phyloP scores from a whole-genome alignment of 2,113 vertebrate species.

The Scytalopus superciliaris region DNA sequence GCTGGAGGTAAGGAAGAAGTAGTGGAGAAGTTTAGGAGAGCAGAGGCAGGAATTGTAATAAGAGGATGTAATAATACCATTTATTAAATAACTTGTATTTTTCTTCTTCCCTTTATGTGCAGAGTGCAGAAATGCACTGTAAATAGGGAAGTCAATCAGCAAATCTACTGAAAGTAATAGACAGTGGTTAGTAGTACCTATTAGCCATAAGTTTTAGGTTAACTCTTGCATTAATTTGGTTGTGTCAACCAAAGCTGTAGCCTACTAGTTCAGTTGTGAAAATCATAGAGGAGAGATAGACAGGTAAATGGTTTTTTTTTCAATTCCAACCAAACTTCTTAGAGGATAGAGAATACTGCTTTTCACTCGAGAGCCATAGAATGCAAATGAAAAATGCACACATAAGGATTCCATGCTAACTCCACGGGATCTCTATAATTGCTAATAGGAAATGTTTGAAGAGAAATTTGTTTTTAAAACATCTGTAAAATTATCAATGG shows the following conservation, averaged over 20 bases:
- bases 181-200: background rate
- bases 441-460: background rate
- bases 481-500: background rate
- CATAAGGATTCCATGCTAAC: background rate
- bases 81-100: background rate
- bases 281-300: background rate
- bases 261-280: background rate
- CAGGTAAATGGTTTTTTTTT: background rate
- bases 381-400: background rate
- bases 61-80: background rate
- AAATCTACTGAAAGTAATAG: background rate
- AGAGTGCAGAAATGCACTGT: background rate
- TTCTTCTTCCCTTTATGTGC: background rate
- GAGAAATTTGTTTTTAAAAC: background rate
- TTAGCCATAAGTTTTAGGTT: rapidly evolving
- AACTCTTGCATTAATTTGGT: background rate
- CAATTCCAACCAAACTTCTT: background rate
- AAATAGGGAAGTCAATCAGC: background rate
- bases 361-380: background rate
- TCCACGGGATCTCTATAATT: background rate
- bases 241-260: background rate
- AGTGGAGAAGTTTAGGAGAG: background rate
- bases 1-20: background rate
- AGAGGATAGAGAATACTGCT: background rate
- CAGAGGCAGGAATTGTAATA: background rate